Percentiles rank a stretch among this genome's conserved stretches.
Evolutionary conservation across 2,797 vertebrate species (phyloP).

Genomic region (Danionella dracula): DNA sequence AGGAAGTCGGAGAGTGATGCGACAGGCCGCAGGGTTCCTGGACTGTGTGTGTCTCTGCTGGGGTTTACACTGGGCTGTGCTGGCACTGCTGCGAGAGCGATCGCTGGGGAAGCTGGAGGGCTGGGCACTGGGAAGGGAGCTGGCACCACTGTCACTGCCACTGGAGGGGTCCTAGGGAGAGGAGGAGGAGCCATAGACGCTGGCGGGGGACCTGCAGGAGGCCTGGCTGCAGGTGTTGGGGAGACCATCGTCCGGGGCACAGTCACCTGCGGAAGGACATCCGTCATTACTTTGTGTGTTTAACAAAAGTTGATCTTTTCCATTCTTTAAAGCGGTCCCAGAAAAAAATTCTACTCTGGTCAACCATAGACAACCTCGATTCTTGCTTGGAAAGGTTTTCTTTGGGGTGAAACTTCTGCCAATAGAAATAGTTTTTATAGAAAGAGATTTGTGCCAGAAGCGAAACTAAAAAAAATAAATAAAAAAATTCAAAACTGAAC

Average conservation of each 20-base stretch:
- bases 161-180: not conserved
- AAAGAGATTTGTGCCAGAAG: too few relatives aligned
- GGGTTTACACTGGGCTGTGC: constrained; percentile 41
- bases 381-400: too few relatives aligned
- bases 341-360: too few relatives aligned
- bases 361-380: too few relatives aligned
- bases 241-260: constrained; percentile 42
- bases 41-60: constrained; percentile 58
- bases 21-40: constrained; percentile 57
- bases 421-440: too few relatives aligned
- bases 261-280: constrained; percentile 52
- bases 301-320: too few relatives aligned
- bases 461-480: too few relatives aligned
- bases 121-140: not conserved
- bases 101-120: not conserved
- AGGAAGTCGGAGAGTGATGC: constrained; percentile 72
- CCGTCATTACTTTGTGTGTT: too few relatives aligned
- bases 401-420: too few relatives aligned
- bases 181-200: not conserved
- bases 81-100: not conserved
- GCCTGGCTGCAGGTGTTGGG: not conserved
- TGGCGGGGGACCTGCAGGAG: not conserved
- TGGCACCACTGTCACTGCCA: not conserved
- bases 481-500: too few relatives aligned
- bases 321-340: too few relatives aligned